Base-by-base conservation (phyloP, 1,140 invertebrate species). In the Drosophila quadrilineata region DNA sequence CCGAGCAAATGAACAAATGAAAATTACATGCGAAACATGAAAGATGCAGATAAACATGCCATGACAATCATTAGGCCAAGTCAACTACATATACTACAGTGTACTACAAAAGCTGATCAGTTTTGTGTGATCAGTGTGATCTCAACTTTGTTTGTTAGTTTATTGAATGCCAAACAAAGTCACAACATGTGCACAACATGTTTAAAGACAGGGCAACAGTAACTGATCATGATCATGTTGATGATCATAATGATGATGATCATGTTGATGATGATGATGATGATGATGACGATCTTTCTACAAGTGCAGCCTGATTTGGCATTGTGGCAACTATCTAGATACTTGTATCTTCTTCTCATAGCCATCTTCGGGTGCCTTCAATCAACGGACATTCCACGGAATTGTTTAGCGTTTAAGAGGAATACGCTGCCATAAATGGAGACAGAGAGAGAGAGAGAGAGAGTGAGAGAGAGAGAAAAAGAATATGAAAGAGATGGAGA, bases 121-220 rank as follows among this genome's bases (percentile, higher is more conserved):
- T n/a, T n/a, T n/a, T n/a, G n/a, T n/a, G n/a, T n/a, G 71, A 79
- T 77, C 75, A 79, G 75, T 53, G 75, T 79, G 75, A 79, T 79
- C 75, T 79, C 6, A 19, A 36, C 35, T 54, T 36, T 3, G 17
- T 26, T 40, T 31, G 53, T 58, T 73, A 57, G 76, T 76, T 76
- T 82, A 86, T 80, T 80, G 73, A 84, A 87, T 87, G 82, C 82
- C 82, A 87, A 87, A 87, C 82, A 82, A 77, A 87, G 82, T 82
- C 82, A 82, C 74, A 87, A 82, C 82, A 82, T 87, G 76, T 87
- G 72, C 70, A 76, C 66, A 71, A 73, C 54, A 75, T 62, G 57
- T 69, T 53, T 53, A 48, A 48, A 57, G 10, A 33, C 9, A 33
- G 31, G 19, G 57, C 62, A 54, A 54, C 75, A 67, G n/a, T n/a